A percentile compares a stretch with the other conserved stretches of the same genome.
phyloP scores from a whole-genome alignment of 2,113 vertebrate genomes.

The Podilymbus podiceps region DNA sequence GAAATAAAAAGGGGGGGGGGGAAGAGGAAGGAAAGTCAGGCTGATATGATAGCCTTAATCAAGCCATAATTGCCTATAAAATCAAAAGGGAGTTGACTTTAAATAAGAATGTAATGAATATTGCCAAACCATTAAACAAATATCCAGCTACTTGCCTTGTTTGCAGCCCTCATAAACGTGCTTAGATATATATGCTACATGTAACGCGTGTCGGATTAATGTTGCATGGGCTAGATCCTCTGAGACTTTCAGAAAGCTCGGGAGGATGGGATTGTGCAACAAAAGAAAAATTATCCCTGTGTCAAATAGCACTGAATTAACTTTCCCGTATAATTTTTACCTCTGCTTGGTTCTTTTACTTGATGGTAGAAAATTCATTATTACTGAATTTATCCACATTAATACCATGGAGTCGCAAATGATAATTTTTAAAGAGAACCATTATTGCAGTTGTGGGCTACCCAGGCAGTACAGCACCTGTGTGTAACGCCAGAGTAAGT shows the following conservation, averaged over 20 bases:
- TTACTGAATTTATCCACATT: background rate
- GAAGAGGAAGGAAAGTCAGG: background rate
- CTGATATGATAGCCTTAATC: background rate
- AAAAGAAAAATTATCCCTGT: background rate
- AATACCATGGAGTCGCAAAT: background rate
- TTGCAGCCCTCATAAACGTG: background rate
- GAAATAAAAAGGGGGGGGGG: background rate
- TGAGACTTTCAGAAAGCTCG: background rate
- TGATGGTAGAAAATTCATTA: background rate
- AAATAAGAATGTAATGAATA: background rate
- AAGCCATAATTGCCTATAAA: slow-evolving; percentile 24
- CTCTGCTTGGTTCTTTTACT: background rate
- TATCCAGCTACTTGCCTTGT: background rate
- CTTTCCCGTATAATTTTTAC: background rate
- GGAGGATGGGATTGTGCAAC: background rate
- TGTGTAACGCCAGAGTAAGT: background rate
- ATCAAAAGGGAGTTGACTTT: slow-evolving; percentile 3
- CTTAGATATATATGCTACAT: rapidly evolving
- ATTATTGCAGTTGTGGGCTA: background rate
- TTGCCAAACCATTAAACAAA: slow-evolving; percentile 11
- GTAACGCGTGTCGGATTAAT: rapidly evolving
- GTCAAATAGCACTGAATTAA: background rate
- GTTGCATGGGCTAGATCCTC: background rate
- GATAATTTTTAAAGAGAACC: background rate
- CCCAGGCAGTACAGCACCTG: background rate